Evolutionary conservation across 2,113 vertebrate species (phyloP).

Genomic region (Crypturellus undulatus): DNA sequence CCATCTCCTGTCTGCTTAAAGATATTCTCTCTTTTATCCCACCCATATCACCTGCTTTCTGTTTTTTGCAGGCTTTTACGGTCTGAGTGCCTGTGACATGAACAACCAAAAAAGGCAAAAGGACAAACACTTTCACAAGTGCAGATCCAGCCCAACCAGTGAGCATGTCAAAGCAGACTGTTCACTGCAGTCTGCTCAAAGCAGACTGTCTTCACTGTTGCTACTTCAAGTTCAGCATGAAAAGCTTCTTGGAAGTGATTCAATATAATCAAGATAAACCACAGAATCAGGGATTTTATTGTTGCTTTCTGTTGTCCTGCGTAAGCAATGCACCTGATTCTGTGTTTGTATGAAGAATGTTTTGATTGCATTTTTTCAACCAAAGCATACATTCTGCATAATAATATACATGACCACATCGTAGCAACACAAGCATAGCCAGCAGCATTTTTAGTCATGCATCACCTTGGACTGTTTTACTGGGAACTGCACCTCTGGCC

Average conservation of each 20-base stretch:
- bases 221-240: fast-evolving
- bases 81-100: neutral
- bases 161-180: neutral
- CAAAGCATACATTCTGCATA: neutral
- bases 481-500: neutral
- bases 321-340: neutral
- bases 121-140: neutral
- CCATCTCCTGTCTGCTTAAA: neutral
- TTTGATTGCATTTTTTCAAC: neutral
- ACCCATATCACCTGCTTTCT: neutral
- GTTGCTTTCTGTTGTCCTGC: neutral
- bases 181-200: too few species aligned
- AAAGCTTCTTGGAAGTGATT: neutral
- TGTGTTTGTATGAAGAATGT: neutral
- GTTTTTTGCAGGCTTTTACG: neutral
- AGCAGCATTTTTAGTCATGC: neutral
- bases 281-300: neutral
- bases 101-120: neutral
- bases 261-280: neutral
- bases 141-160: neutral
- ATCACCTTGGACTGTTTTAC: neutral
- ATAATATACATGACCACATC: neutral
- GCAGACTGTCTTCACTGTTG: neutral
- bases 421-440: neutral
- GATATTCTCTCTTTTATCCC: neutral